Base-by-base conservation (phyloP, 2,888 invertebrate species). In the Erebia palarica region DNA sequence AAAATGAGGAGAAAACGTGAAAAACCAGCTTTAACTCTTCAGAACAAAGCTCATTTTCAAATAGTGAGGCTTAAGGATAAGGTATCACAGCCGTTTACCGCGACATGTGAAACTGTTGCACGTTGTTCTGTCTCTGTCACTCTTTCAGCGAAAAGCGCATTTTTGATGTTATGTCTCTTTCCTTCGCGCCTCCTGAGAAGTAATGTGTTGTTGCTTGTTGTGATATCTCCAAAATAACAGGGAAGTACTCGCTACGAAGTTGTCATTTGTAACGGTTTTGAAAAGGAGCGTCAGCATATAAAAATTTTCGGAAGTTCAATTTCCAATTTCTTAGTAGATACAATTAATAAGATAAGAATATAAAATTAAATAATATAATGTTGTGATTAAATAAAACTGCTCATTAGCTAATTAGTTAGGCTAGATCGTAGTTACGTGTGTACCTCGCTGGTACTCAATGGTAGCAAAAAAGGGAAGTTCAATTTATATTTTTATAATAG, bases 141-240 rank as follows among this genome's bases (percentile, higher is more conserved):
- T 75, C 85, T 65, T 77, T 74, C 76, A 51, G 60, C 75, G 81
- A 82, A 79, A 80, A 83, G 77, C 79, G 79, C 85, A 87, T 90
- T 90, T 91, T 91, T 86, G 82, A 86, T 84, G 79, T 75, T 82
- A 81, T 82, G 77, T 92, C 90, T 80, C 89, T 80, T 83, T 92
- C 87, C 73, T 80, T 78, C 90, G 81, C 83, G 81, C 85, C 85
- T 88, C 86, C 87, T 89, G 86, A 91, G 92, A 89, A 92, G 91
- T 92, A 92, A 92, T 91, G 90, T 92, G 92, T 93, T 93, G 90
- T 93, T 92, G 91, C 88, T 92, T 93, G 93, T 93, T 94, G 93
- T 94, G 93, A 94, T 94, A 93, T 93, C 93, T 93, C 88, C 89
- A 88, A 92, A 93, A 93, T 93, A 93, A 93, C 93, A 94, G 93